Evolutionary conservation across 2,797 vertebrate species (phyloP), one percentile per base, ranked within the genome.

Genomic region (Melanotaenia nigrans): DNA sequence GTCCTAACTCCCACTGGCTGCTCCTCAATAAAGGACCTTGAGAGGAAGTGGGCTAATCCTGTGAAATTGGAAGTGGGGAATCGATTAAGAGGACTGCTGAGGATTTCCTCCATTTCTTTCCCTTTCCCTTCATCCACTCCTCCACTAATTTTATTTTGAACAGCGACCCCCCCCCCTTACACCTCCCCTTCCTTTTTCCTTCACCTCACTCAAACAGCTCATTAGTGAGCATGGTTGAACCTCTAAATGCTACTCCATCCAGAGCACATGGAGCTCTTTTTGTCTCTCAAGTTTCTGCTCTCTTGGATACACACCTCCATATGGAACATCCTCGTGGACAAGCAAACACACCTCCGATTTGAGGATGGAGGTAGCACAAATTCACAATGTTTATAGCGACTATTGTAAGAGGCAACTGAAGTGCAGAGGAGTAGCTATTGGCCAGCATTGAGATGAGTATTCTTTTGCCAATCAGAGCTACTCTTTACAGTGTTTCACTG

Each of bases 31-130:
- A 86, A 85, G 62, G 78, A 84, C 82, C 78, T 78, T 74, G 79
- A 86, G 89, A 92, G 92, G 90, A 94, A 93, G 87, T 91, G 83
- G 91, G 89, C 89, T 92, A 94, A 94, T 95, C 91, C 91, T 85
- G 77, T 65, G 68, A 93, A 92, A 92, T 90, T 92, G 87, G 88
- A 91, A 79, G 89, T 84, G 90, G 79, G 75, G 85, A 92, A 94
- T 94, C 90, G 89, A 94, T 94, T 91, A 92, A 90, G 89, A 92
- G 61, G 77, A 80, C 83, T 85, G 85, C 78, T 85, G 90, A 89
- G 61, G 87, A 89, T 82, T 90, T 79, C 83, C 78, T 87, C 79
- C 70, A 72, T 83, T 80, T 78, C 73, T 73, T 73, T 79, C 73
- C 47, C 69, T 79, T 80, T 70, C 59, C 73, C 82, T 88, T 82